phyloP scores from a whole-genome alignment of 2,113 vertebrate genomes.

The Tylochromis polylepis region DNA sequence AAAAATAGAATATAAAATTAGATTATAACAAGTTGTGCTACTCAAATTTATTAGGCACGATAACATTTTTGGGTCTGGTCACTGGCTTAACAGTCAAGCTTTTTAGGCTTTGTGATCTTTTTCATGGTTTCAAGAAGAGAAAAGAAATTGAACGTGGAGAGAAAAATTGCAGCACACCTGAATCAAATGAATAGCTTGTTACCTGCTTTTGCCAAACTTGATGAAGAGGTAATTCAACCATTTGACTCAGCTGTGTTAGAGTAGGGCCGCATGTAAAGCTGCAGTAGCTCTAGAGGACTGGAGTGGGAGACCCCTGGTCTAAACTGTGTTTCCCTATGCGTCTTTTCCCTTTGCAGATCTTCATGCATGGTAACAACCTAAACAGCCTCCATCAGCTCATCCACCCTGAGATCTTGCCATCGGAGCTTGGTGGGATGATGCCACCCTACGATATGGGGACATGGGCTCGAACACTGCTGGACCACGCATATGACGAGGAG shows the following conservation, averaged over 20 bases:
- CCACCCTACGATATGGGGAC: conserved; percentile 99
- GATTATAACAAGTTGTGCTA: neutral
- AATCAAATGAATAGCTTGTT: neutral
- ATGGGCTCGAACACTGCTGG: conserved; percentile 95
- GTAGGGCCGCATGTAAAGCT: neutral
- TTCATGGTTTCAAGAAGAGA: neutral
- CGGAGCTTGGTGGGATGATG: conserved; percentile 96
- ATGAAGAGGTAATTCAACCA: neutral
- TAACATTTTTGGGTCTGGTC: neutral
- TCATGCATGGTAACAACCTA: conserved; percentile 97
- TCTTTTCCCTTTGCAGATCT: conserved; percentile 78
- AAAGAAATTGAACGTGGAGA: neutral
- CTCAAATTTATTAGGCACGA: neutral
- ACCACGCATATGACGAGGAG: conserved; percentile 98
- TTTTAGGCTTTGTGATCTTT: neutral
- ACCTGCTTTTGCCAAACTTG: neutral
- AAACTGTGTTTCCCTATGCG: neutral
- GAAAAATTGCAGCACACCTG: neutral
- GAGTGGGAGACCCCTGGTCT: neutral
- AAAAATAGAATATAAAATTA: neutral
- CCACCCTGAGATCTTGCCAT: conserved; percentile 95
- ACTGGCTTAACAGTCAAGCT: neutral
- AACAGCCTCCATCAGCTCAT: conserved; percentile 97
- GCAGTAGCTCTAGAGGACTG: neutral
- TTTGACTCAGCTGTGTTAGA: neutral